Evolutionary conservation across 1,140 invertebrate species (phyloP), one percentile per base, ranked within the genome.

Genomic region (Orchestia grillus): DNA sequence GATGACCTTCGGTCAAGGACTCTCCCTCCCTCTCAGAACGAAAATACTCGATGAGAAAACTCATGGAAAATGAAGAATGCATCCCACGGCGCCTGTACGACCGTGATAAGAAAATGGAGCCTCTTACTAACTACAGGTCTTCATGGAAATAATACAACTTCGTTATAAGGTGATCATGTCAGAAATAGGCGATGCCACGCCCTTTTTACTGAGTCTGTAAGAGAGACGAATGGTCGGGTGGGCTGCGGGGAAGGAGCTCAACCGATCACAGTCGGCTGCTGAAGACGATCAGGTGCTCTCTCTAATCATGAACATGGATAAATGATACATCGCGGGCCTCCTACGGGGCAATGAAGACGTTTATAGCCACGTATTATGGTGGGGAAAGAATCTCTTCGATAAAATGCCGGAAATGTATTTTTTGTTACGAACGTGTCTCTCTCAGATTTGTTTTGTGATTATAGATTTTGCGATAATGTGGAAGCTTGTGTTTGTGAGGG

Each of bases 301-400:
- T 45, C 92, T 94, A 94, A 94, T 94, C 92, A 94, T 94, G 92
- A 94, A 94, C 44, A 94, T 94, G 92, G 92, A 94, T 94, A 94
- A 94, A 94, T 94, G 92, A 94, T 94, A 94, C 44, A 94, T 94
- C 43, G 44, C 44, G 44, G 28, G 92, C 41, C 92, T 94, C 40
- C 44, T 44, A 44, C 44, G 40, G 43, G 43, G 44, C 36, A 45
- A 94, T 94, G 92, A 45, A 47, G 92, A 44, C 44, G 44, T 47
- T 94, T 47, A 94, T 94, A 94, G 92, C 41, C 92, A 11, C 36
- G 92, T 94, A 94, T 94, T 94, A 94, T 94, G 43, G 11, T 45
- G 44, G 44, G 43, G 44, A 45, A 47, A 53, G 92, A 45, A 94
- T 94, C 41, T 77, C 36, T 77, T 77, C 62, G 62, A 77, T 77